A percentile compares a stretch with the other conserved stretches of the same genome.
Conservation (phyloP, 1,140 invertebrate genomes). For the Ceratina calcarata region DNA sequence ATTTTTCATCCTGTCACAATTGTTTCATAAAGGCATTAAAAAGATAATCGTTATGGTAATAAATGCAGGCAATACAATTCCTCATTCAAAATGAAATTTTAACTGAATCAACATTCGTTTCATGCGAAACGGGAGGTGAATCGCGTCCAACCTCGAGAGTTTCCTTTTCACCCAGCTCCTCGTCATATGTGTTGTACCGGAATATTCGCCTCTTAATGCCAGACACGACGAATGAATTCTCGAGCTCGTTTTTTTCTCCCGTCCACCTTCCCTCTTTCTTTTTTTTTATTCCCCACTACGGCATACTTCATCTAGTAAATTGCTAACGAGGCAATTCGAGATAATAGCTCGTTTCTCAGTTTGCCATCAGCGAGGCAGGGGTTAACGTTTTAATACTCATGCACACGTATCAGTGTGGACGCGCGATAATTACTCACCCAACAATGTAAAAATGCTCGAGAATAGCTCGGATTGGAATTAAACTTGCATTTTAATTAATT, state of each 20-base stretch:
- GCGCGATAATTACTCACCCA: neutral
- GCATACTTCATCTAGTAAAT: slow-evolving; percentile 13
- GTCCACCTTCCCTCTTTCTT: too few species aligned
- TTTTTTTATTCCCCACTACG: neutral
- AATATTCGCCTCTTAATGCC: slow-evolving; percentile 10
- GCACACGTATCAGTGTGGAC: neutral
- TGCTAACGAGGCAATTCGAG: slow-evolving; percentile 10
- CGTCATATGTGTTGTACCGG: neutral
- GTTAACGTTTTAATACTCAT: neutral
- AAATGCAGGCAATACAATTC: too few species aligned
- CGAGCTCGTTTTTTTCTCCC: neutral
- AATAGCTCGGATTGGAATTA: neutral
- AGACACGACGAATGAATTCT: slow-evolving; percentile 10
- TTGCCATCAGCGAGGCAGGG: neutral
- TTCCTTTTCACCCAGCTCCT: neutral
- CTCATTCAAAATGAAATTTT: neutral
- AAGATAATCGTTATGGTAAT: too few species aligned
- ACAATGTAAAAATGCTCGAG: neutral
- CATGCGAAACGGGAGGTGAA: neutral
- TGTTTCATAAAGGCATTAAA: too few species aligned
- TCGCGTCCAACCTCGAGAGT: neutral
- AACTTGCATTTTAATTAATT: neutral
- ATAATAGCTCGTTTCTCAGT: slow-evolving; percentile 8
- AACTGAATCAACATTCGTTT: neutral
- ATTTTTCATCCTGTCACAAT: too few species aligned